Evolutionary conservation across 2,113 vertebrate species (phyloP).

Genomic region (human (Homo sapiens)): DNA sequence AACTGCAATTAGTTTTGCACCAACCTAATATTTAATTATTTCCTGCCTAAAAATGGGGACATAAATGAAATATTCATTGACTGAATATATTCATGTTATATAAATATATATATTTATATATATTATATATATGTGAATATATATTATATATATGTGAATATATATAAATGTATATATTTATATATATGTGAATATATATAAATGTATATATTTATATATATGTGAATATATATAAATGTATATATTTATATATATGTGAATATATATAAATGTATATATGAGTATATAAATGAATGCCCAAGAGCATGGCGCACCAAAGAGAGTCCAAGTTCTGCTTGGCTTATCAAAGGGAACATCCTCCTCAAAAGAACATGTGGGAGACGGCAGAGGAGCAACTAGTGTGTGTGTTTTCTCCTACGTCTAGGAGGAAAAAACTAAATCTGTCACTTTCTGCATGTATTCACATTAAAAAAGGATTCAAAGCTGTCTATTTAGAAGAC

Average conservation of each 20-base stretch:
- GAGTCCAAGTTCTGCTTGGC: too few species aligned
- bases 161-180: too few species aligned
- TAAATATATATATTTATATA: too few species aligned
- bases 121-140: too few species aligned
- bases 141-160: too few species aligned
- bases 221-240: too few species aligned
- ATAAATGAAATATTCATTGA: neutral
- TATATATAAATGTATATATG: too few species aligned
- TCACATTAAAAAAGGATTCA: neutral
- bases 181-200: too few species aligned
- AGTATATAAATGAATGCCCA: neutral
- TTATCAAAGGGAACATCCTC: neutral
- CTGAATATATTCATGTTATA: too few species aligned
- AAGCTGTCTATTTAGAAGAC: fast-evolving
- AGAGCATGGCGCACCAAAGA: neutral
- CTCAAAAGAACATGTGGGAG: neutral
- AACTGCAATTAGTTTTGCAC: too few species aligned
- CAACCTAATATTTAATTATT: neutral
- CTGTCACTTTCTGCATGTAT: neutral
- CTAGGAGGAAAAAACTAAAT: neutral
- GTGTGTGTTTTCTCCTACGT: neutral
- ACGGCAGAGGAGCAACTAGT: fast-evolving
- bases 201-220: too few species aligned
- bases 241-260: too few species aligned
- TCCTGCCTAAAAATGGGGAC: neutral